Percentiles rank a stretch among this genome's conserved stretches.
phyloP scores from a whole-genome alignment of 2,113 vertebrate genomes.

The Harpagus bidentatus region DNA sequence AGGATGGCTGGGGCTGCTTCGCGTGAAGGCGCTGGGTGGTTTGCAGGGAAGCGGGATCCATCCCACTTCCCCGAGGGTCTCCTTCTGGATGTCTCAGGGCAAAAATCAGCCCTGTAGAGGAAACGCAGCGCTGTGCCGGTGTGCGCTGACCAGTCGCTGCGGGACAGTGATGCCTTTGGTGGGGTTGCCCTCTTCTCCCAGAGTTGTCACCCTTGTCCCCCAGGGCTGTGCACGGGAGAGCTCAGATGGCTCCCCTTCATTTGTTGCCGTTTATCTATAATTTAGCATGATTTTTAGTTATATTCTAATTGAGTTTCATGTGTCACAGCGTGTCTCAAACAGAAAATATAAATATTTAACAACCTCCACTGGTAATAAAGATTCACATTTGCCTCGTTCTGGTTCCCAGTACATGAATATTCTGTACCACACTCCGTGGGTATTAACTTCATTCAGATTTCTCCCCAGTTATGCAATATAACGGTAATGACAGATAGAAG shows the following conservation, averaged over 20 bases:
- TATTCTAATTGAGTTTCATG: constrained; percentile 55
- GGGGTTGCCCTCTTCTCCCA: not conserved
- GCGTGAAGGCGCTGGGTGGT: not conserved
- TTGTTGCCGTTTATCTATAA: constrained; percentile 45
- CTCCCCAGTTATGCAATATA: constrained; percentile 42
- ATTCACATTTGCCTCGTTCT: constrained; percentile 55
- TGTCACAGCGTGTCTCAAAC: constrained; percentile 48
- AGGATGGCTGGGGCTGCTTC: not conserved
- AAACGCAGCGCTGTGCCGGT: not conserved
- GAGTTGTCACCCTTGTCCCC: not conserved
- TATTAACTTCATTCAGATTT: constrained; percentile 64
- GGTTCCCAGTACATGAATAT: constrained; percentile 55
- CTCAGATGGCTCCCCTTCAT: not conserved
- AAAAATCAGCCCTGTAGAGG: not conserved
- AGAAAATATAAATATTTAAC: constrained; percentile 71
- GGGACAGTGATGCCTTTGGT: not conserved
- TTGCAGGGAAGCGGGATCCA: not conserved
- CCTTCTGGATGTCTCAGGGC: not conserved
- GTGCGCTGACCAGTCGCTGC: not conserved
- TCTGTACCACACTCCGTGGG: not conserved
- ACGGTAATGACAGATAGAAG: constrained; percentile 42
- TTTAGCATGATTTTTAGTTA: constrained; percentile 23
- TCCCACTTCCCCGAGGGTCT: not conserved
- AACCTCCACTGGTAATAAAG: constrained; percentile 62
- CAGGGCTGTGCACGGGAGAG: not conserved